Base-by-base conservation (phyloP, 2,113 vertebrate species). In the Albula glossodonta region DNA sequence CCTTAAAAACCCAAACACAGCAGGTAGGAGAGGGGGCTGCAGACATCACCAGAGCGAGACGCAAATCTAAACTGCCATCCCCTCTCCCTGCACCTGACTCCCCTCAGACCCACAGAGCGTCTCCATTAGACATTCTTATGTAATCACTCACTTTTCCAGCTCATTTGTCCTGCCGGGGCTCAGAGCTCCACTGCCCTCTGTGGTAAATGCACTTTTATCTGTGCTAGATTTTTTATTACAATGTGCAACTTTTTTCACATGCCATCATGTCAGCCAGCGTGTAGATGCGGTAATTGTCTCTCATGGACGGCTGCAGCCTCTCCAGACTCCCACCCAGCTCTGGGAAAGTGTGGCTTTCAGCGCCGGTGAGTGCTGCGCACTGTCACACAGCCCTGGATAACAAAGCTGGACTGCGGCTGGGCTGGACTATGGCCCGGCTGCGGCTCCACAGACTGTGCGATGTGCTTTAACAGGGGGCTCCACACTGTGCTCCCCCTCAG, bases 191-290 rank as follows among this genome's bases (percentile, higher is more conserved):
- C 81, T 57, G 19, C 53, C 31, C 25, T 31, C 81, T 48, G 81
- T 31, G 52, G 52, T 57, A 56, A 56, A 82, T 81, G 52, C 7
- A n/a, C 15, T 82, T 82, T 82, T 82, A 82, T 82, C 31, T 8
- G 25, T 13, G 5, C 25, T 15, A 41, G 52, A 53, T 82, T 57
- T n/a, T n/a, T 82, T 56, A 53, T 82, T 9, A 60, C 31, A 48
- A 82, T 60, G 13, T 6, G 53, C 51, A 81, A 10, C 80, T 81
- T 53, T 81, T 81, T 50, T n/a, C 8, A 8, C 12, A 9, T 17
- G 9, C 2, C 81, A 82, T n/a, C 81, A 60, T 13, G 25, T 53
- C 53, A 6, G n/a, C 79, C 11, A 51, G 17, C n/a, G 17, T 79
- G 41, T 10, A 50, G 5, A 17, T 17, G 41, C 60, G 8, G 25